These are phyloP conservation scores for Eurystomus gularis DNA, from an alignment of 2,113 vertebrate genomes.

Conservation along the genomic window DNA sequence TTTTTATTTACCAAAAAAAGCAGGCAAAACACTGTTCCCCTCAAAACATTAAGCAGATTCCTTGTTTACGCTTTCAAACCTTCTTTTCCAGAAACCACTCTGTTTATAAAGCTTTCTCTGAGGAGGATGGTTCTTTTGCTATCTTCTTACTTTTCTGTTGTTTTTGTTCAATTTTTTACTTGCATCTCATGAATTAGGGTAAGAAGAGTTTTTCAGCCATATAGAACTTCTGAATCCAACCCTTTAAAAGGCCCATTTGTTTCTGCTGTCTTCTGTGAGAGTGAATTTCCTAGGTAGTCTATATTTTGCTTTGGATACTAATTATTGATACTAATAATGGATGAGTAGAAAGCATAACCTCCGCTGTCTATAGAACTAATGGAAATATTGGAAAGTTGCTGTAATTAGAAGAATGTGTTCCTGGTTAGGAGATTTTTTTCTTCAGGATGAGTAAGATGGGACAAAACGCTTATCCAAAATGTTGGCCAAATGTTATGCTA, in stretches of 20 bases:
- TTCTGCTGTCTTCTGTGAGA: not conserved
- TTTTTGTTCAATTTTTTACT: not conserved
- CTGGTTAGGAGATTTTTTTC: accelerated
- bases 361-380: not conserved
- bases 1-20: conserved; percentile 1
- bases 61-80: not conserved
- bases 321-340: not conserved
- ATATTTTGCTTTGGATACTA: not conserved
- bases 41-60: not conserved
- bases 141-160: not conserved
- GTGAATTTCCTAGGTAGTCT: not conserved
- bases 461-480: not conserved
- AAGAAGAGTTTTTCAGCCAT: not conserved
- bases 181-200: not conserved
- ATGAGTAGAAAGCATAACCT: not conserved
- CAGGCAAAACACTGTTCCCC: not conserved
- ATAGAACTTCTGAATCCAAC: not conserved
- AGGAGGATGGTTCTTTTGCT: not conserved
- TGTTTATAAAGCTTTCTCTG: not conserved
- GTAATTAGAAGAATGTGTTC: not conserved
- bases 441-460: not conserved
- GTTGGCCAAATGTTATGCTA: not conserved
- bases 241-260: not conserved
- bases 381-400: not conserved
- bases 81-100: not conserved